phyloP scores from a whole-genome alignment of 2,113 vertebrate species.

The Ibidorhyncha struthersii region DNA sequence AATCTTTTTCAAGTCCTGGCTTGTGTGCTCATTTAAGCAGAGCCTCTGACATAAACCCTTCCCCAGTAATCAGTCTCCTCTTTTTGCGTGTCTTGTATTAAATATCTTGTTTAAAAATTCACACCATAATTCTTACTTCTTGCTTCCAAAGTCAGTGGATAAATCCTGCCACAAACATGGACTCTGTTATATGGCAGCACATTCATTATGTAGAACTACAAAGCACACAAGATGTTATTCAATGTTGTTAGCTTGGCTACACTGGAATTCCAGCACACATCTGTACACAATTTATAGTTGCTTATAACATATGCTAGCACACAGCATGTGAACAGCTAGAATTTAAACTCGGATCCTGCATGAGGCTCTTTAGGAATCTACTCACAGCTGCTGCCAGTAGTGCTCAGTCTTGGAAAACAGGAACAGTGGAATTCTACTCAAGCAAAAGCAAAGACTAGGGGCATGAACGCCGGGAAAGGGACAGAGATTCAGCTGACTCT shows the following conservation, averaged over 20 bases:
- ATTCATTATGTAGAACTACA: slow-evolving; percentile 57
- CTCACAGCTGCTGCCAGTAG: not conserved
- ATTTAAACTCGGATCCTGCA: slow-evolving; percentile 34
- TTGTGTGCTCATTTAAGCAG: not conserved
- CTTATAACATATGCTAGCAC: slow-evolving; percentile 47
- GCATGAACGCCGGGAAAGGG: not conserved
- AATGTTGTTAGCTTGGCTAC: not conserved
- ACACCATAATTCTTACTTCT: not conserved
- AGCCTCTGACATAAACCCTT: not conserved
- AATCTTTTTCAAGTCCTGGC: not conserved
- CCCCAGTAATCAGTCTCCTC: not conserved
- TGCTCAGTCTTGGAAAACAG: not conserved
- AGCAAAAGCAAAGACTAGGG: not conserved
- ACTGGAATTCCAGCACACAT: slow-evolving; percentile 33
- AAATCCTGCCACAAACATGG: not conserved
- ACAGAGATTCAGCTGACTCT: not conserved
- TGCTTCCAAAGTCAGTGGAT: not conserved
- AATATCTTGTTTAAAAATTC: slow-evolving; percentile 1
- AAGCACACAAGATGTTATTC: slow-evolving; percentile 11
- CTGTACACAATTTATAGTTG: slow-evolving; percentile 48
- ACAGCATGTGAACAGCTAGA: slow-evolving; percentile 22
- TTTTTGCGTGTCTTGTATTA: not conserved
- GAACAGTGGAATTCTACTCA: not conserved
- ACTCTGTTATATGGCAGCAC: not conserved
- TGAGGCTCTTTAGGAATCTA: not conserved